Percentiles rank a stretch among this genome's conserved stretches.
phyloP scores from a whole-genome alignment of 2,888 invertebrate genomes.

The Coelinius sp. region DNA sequence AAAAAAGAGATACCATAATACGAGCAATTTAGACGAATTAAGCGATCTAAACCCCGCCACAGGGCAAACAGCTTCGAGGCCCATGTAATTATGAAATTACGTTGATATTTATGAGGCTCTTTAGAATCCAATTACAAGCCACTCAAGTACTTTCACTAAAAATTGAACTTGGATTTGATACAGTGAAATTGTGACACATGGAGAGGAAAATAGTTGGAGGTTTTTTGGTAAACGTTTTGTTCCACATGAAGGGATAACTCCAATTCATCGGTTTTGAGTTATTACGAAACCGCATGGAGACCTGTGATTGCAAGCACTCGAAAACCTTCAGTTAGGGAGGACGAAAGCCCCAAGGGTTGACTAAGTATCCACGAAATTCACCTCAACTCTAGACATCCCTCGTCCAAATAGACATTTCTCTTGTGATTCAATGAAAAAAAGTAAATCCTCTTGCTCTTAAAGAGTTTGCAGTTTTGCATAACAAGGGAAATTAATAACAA shows the following conservation, averaged over 20 bases:
- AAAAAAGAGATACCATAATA: background rate
- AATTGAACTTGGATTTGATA: background rate
- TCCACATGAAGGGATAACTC: background rate
- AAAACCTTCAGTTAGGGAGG: constrained; percentile 40
- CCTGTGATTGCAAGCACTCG: constrained; percentile 29
- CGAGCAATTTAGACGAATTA: constrained; percentile 17
- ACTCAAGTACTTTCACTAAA: background rate
- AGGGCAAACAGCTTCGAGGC: background rate
- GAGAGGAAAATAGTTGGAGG: background rate
- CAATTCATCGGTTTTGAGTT: background rate
- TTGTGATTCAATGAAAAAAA: background rate
- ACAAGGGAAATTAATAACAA: background rate
- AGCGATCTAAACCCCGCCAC: background rate
- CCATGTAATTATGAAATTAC: constrained; percentile 24
- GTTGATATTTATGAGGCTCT: constrained; percentile 9
- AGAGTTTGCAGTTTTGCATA: background rate
- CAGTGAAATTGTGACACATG: background rate
- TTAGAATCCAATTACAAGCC: constrained; percentile 1
- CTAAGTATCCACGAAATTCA: constrained; percentile 47
- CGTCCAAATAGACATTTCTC: background rate
- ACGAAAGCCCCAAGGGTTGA: constrained; percentile 43
- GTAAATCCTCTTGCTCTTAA: too few relatives aligned
- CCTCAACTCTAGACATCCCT: constrained; percentile 26
- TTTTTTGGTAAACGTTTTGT: background rate
- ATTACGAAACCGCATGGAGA: constrained; percentile 1